Evolutionary conservation across 2,888 invertebrate species (phyloP).

Genomic region (Catonia carolina): DNA sequence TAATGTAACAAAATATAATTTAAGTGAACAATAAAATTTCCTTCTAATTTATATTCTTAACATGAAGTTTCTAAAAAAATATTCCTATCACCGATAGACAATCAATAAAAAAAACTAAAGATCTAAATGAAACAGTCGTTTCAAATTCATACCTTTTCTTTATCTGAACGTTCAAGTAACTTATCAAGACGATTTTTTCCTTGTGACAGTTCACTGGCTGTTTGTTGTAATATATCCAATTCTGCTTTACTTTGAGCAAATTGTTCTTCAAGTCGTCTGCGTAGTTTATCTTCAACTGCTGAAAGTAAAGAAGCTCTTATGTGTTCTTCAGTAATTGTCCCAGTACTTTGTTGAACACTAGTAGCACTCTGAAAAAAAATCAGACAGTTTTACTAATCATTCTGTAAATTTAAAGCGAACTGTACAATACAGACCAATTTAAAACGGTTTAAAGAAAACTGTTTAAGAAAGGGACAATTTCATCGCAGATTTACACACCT

Average conservation of each 20-base stretch:
- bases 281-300: constrained; percentile 91
- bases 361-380: constrained; percentile 15
- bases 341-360: constrained; percentile 45
- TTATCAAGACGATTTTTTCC: constrained; percentile 77
- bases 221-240: constrained; percentile 77
- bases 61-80: too few relatives aligned
- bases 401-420: too few relatives aligned
- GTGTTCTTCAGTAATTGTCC: constrained; percentile 92
- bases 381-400: too few relatives aligned
- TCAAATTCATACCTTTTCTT: constrained; percentile 64
- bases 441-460: too few relatives aligned
- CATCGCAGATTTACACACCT: constrained; percentile 1
- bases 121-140: too few relatives aligned
- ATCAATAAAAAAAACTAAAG: too few relatives aligned
- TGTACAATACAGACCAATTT: too few relatives aligned
- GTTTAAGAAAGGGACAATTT: too few relatives aligned
- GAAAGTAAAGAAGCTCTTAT: constrained; percentile 88
- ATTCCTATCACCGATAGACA: too few relatives aligned
- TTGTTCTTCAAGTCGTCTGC: constrained; percentile 78
- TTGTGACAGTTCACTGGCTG: constrained; percentile 76
- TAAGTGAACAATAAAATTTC: too few relatives aligned
- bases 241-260: constrained; percentile 88
- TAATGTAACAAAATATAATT: too few relatives aligned
- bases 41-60: too few relatives aligned
- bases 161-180: constrained; percentile 67